A percentile compares a stretch with the other conserved stretches of the same genome.
phyloP scores from a whole-genome alignment of 1,140 invertebrate species.

The Hylyphantes graminicola region DNA sequence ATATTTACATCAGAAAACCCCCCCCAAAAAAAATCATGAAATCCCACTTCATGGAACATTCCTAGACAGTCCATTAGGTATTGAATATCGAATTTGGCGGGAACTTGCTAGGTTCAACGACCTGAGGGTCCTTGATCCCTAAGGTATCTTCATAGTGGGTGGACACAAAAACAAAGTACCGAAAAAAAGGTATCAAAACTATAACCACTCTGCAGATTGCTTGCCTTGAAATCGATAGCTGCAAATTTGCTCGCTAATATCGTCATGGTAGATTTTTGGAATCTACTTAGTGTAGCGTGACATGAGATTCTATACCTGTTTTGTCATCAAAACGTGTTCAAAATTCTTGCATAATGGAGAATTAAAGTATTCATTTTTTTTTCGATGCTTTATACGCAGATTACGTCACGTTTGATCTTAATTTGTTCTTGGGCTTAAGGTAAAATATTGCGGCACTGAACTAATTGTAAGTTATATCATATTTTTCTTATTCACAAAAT shows the following conservation, averaged over 20 bases:
- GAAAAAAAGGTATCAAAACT: conserved; percentile 15
- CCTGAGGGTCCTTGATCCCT: conserved; percentile 50
- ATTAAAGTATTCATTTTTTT: too few relatives aligned
- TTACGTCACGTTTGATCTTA: too few relatives aligned
- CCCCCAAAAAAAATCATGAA: neutral
- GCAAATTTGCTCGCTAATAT: neutral
- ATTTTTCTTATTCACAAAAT: too few relatives aligned
- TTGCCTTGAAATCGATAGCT: conserved; percentile 24
- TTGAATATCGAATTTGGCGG: conserved; percentile 7
- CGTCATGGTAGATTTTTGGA: neutral
- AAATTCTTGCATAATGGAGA: too few relatives aligned
- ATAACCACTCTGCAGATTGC: conserved; percentile 26
- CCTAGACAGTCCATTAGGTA: conserved; percentile 27
- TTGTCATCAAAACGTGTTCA: too few relatives aligned
- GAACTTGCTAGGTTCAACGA: conserved; percentile 24
- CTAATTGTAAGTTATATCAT: too few relatives aligned
- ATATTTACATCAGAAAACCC: neutral
- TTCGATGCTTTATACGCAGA: too few relatives aligned
- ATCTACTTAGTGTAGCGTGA: too few relatives aligned
- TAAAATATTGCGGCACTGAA: too few relatives aligned
- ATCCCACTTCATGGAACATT: neutral
- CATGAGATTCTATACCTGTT: too few relatives aligned
- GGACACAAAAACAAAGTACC: conserved; percentile 15
- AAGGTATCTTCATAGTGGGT: conserved; percentile 8
- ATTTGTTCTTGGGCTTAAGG: too few relatives aligned